Evolutionary conservation across 2,888 invertebrate species (phyloP).

Genomic region (Monoplex corrugatus): DNA sequence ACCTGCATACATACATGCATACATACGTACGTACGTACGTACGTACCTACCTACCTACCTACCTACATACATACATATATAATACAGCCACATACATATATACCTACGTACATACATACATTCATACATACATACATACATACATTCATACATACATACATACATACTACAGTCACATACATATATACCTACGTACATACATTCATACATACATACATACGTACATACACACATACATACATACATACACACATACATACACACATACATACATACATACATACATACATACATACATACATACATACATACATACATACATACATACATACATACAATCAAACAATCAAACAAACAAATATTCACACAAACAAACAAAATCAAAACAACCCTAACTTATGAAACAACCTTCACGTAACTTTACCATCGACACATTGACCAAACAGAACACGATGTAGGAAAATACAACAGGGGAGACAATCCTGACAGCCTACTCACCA

Average conservation of each 20-base stretch:
- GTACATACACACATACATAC: background rate
- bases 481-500: too few species aligned
- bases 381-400: too few species aligned
- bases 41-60: background rate
- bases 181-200: background rate
- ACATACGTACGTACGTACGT: background rate
- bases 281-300: conserved; percentile 18
- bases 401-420: too few species aligned
- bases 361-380: too few species aligned
- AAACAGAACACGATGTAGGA: too few species aligned
- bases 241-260: conserved; percentile 5
- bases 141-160: background rate
- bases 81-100: too few species aligned
- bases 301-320: too few species aligned
- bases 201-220: background rate
- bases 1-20: conserved; percentile 9
- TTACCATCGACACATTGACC: too few species aligned
- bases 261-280: conserved; percentile 19
- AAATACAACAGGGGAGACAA: too few species aligned
- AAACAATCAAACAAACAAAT: too few species aligned
- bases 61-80: background rate
- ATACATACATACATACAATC: too few species aligned
- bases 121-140: background rate
- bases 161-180: background rate
- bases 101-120: too few species aligned